Evolutionary conservation across 2,113 vertebrate genomes (phyloP).

Genomic region (Melanocharis versteri): DNA sequence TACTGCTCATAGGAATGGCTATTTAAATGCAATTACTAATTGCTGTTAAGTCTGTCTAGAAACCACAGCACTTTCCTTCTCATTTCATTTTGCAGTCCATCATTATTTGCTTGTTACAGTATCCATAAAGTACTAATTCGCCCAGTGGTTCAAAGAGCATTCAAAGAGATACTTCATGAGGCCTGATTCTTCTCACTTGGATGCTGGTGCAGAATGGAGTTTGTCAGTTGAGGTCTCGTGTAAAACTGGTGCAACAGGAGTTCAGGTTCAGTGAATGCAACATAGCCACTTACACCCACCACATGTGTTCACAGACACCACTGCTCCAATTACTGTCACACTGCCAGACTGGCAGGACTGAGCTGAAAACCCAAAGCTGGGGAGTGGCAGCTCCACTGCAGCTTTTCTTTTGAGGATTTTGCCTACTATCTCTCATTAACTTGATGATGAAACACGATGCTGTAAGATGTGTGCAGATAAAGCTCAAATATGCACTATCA

Average conservation of each 20-base stretch:
- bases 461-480: neutral
- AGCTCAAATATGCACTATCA: neutral
- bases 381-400: neutral
- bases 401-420: neutral
- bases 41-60: slow-evolving; percentile 34
- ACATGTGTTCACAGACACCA: neutral
- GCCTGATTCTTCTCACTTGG: neutral
- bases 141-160: neutral
- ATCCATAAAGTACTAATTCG: neutral
- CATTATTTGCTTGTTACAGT: neutral
- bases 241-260: neutral
- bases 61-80: neutral
- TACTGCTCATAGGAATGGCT: neutral
- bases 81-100: neutral
- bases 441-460: neutral
- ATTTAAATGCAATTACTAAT: slow-evolving; percentile 50
- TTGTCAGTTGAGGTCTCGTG: neutral
- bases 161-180: neutral
- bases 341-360: neutral
- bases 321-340: neutral
- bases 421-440: neutral
- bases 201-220: neutral
- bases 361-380: neutral
- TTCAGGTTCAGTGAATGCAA: neutral
- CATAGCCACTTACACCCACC: neutral